Evolutionary conservation across 2,113 vertebrate genomes (phyloP).

Genomic region (Stercorarius parasiticus): DNA sequence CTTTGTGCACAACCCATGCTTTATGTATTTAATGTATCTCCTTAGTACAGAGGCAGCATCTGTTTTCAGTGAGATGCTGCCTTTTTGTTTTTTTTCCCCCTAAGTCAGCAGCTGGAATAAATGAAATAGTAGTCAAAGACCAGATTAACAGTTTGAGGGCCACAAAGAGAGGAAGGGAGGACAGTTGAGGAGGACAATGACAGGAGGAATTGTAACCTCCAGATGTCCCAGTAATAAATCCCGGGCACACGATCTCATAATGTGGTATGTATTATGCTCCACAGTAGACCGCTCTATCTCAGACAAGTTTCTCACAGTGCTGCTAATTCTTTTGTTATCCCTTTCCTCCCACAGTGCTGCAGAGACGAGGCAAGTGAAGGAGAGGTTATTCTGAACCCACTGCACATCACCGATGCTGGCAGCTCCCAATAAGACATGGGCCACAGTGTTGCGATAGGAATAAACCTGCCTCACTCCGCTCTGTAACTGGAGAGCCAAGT

Average conservation of each 20-base stretch:
- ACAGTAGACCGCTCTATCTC: background rate
- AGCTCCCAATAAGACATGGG: background rate
- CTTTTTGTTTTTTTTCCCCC: background rate
- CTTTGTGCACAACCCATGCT: background rate
- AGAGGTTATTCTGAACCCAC: background rate
- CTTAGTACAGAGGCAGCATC: conserved; percentile 9
- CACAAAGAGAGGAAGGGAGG: background rate
- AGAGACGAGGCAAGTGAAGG: background rate
- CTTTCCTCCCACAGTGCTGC: background rate
- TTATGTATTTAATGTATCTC: conserved; percentile 19
- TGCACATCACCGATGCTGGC: background rate
- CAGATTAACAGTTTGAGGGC: background rate
- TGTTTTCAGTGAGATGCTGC: conserved; percentile 42
- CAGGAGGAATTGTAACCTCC: background rate
- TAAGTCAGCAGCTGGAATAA: conserved; percentile 15
- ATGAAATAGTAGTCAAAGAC: conserved; percentile 27
- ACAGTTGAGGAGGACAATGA: background rate
- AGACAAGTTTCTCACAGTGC: background rate
- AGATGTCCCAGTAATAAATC: background rate
- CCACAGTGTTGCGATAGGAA: background rate
- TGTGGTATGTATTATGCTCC: background rate
- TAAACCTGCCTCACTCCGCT: background rate
- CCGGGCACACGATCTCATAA: background rate
- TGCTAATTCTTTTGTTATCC: background rate
- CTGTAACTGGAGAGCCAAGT: conserved; percentile 25